phyloP scores from a whole-genome alignment of 2,797 vertebrate genomes.

The Champsocephalus gunnari region DNA sequence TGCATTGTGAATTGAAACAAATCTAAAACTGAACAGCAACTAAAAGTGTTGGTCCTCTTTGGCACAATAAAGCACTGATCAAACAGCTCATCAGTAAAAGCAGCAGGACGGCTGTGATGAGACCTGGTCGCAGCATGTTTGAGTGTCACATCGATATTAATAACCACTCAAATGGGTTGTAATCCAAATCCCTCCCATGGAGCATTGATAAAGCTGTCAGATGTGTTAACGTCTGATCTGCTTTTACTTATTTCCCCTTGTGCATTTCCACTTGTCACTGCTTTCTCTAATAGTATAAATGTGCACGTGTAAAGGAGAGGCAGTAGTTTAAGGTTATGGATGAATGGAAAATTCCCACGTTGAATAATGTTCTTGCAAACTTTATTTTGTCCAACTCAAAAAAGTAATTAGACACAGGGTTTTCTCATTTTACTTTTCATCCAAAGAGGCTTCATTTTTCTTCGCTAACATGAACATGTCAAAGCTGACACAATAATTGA shows the following conservation, averaged over 20 bases:
- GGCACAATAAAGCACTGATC: slow-evolving; percentile 13
- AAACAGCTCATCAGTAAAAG: slow-evolving; percentile 28
- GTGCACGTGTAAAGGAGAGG: neutral
- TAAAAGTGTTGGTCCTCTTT: slow-evolving; percentile 2
- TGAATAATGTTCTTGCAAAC: neutral
- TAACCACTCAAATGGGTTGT: slow-evolving; percentile 25
- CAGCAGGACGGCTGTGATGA: slow-evolving; percentile 8
- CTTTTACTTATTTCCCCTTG: neutral
- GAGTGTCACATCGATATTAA: slow-evolving; percentile 33
- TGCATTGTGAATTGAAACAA: neutral
- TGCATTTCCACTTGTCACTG: neutral
- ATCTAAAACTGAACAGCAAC: slow-evolving; percentile 4
- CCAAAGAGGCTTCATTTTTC: neutral
- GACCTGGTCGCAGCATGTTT: slow-evolving; percentile 14
- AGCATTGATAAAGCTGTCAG: slow-evolving; percentile 9
- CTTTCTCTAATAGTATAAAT: neutral
- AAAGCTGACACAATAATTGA: slow-evolving; percentile 19
- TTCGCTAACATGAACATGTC: neutral
- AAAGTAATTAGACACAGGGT: neutral
- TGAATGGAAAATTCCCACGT: neutral
- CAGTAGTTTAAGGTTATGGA: neutral
- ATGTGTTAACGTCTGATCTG: slow-evolving; percentile 4
- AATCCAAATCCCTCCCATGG: slow-evolving; percentile 15
- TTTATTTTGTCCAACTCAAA: neutral
- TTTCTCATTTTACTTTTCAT: neutral